Evolutionary conservation across 1,140 invertebrate genomes (phyloP), one percentile per base, ranked within the genome.

Genomic region (Drosophila melanica): DNA sequence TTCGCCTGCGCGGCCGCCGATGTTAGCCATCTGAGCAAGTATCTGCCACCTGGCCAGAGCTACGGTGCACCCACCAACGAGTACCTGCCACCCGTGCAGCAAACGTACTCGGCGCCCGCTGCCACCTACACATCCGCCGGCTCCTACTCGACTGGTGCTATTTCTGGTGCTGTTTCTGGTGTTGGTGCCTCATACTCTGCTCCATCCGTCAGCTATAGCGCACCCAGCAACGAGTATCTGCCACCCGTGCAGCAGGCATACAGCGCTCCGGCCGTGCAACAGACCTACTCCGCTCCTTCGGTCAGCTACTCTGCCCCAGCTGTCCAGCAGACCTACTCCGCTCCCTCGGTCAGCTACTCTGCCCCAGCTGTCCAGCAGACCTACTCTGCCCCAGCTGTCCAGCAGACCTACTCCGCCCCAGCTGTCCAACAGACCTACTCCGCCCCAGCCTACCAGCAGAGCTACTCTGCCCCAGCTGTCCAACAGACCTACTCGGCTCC

Each of bases 1-100:
- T 69, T 90, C 74, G 90, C 90, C 67, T 81, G 79, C 74, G 86
- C 75, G 45, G 77, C 90, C 37, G 90, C 90, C 69, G 90, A 91
- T 80, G 90, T 91, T 9, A 91, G 90, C 82, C 90, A 91, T 47
- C 66, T 91, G 80, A 81, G 48, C 51, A 73, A 71, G 48, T 90
- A 90, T 45, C 69, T 90, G 75, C 79, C 85, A 39, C 74, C 77
- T 8, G 50, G 30, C 33, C 74, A 76, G 68, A 75, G 66, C 79
- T 78, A 75, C 75, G 54, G 39, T 47, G 39, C 54, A 11, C 82
- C 84, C 63, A 77, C 51, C 73, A 81, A 84, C 54, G 87, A 90
- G 66, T 90, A 90, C 23, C 67, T 90, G 79, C 87, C 87, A 1
- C 86, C 86, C 7, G 62, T 86, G 55, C 69, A 74, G 45, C 58